Base-by-base conservation (phyloP, 2,888 invertebrate species). In the Drosophila cognata region DNA sequence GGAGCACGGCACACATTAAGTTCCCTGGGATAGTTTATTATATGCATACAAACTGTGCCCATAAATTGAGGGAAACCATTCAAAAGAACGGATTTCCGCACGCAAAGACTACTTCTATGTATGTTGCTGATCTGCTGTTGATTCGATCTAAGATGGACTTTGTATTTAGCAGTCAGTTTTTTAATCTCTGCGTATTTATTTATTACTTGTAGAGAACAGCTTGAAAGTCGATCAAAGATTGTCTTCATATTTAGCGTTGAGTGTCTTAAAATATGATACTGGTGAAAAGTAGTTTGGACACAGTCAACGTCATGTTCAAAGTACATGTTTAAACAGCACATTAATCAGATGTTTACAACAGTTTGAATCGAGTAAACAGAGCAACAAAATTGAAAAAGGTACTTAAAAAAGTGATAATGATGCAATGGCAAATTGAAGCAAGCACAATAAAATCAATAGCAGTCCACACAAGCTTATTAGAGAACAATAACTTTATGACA, bases 11-110 rank as follows among this genome's bases (percentile, higher is more conserved):
- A 31, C 43, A 46, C 38, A 46, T 36, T 41, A 65, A 64, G 43
- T 33, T 38, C 11, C 73, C 50, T 3, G 71, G 41, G 36, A 55
- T 36, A 56, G 33, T 43, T 50, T 56, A 31, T 48, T 60, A 65
- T 16, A 53, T 56, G 33, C 51, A n/a, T 35, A 16, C 50, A 25
- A 29, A 16, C 33, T 4, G 16, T 35, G 16, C 7, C 36, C 16
- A 48, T 48, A 33, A 56, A 35, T 70, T 41, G 41, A 25, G 25
- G 8, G 4, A 25, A 57, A 33, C 41, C 21, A 21, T 8, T 5
- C 13, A n/a, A n/a, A 25, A n/a, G 10, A 33, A 43, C 31, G 43
- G 1, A 21, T 38, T 5, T 16, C 8, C 21, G 29, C 5, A 28
- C n/a, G 13, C 3, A n/a, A n/a, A 7, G 43, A 21, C 43, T 11